Evolutionary conservation across 1,140 invertebrate genomes (phyloP).

Genomic region (Anastrepha ludens): DNA sequence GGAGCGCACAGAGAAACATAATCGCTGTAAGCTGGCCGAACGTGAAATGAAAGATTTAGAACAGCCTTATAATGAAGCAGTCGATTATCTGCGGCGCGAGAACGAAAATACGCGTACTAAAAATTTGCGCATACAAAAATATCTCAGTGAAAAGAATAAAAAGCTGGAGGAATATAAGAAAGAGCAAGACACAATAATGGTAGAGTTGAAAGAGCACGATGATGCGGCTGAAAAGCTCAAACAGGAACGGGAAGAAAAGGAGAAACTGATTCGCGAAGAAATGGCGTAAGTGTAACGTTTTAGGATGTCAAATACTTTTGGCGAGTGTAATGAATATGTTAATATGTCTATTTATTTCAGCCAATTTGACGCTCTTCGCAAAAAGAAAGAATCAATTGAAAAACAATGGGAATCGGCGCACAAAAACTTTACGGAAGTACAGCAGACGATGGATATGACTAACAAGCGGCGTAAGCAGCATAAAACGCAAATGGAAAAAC

Average conservation of each 20-base stretch:
- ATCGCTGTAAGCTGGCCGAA: slow-evolving; percentile 91
- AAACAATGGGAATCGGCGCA: slow-evolving; percentile 76
- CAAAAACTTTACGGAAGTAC: slow-evolving; percentile 78
- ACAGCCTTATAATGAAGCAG: slow-evolving; percentile 90
- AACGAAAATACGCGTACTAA: slow-evolving; percentile 83
- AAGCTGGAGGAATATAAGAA: slow-evolving; percentile 75
- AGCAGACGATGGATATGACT: slow-evolving; percentile 79
- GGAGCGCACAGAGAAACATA: slow-evolving; percentile 89
- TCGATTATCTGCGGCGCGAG: slow-evolving; percentile 87
- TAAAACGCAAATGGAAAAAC: slow-evolving; percentile 80
- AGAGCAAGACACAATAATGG: slow-evolving; percentile 76
- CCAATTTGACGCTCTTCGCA: slow-evolving; percentile 74
- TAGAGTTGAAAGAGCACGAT: slow-evolving; percentile 77
- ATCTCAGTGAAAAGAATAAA: slow-evolving; percentile 78
- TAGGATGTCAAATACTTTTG: too few relatives aligned
- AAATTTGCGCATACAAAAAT: slow-evolving; percentile 83
- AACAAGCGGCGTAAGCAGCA: slow-evolving; percentile 80
- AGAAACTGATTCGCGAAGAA: slow-evolving; percentile 76
- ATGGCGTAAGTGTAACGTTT: slow-evolving; percentile 75
- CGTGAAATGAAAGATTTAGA: slow-evolving; percentile 92
- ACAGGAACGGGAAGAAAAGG: slow-evolving; percentile 76
- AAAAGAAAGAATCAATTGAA: slow-evolving; percentile 78
- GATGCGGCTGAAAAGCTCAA: slow-evolving; percentile 77
- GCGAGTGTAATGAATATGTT: too few relatives aligned
- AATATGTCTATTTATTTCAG: neutral